These are phyloP conservation scores for Sitophilus oryzae DNA, from an alignment of 1,140 invertebrate species.

Conservation along the genomic window DNA sequence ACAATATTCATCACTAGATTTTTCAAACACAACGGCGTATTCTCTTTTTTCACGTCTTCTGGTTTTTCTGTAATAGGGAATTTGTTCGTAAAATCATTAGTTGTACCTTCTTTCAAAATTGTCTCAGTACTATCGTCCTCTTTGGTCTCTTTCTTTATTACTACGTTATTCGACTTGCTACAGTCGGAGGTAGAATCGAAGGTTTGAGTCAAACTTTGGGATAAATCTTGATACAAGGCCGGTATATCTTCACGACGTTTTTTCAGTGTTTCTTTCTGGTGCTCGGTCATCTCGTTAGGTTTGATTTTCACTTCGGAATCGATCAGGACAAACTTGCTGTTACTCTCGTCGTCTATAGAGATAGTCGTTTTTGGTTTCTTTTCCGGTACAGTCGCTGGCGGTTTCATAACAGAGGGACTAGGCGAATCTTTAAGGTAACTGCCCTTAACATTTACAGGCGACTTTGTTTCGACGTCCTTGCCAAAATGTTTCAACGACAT, in stretches of 20 bases:
- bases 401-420: conserved; percentile 7
- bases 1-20: conserved; percentile 36
- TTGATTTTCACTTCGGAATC: conserved; percentile 62
- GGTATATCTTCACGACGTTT: conserved; percentile 70
- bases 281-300: conserved; percentile 65
- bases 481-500: conserved; percentile 29
- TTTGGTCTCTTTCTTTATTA: background rate
- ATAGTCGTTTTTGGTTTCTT: conserved; percentile 14
- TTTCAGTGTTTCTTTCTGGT: conserved; percentile 71
- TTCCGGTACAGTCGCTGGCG: conserved; percentile 24
- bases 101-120: too few relatives aligned
- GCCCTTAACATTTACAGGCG: conserved; percentile 25
- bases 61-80: too few relatives aligned
- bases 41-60: conserved; percentile 12
- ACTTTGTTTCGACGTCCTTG: conserved; percentile 29
- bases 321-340: conserved; percentile 56
- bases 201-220: conserved; percentile 59
- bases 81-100: too few relatives aligned
- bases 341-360: conserved; percentile 35
- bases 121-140: too few relatives aligned
- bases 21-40: too few relatives aligned
- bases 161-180: conserved; percentile 1
- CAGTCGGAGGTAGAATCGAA: too few relatives aligned
- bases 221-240: conserved; percentile 72
- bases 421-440: conserved; percentile 25